These are phyloP conservation scores for Musca vetustissima DNA, from an alignment of 1,140 invertebrate species.

Conservation along the genomic window DNA sequence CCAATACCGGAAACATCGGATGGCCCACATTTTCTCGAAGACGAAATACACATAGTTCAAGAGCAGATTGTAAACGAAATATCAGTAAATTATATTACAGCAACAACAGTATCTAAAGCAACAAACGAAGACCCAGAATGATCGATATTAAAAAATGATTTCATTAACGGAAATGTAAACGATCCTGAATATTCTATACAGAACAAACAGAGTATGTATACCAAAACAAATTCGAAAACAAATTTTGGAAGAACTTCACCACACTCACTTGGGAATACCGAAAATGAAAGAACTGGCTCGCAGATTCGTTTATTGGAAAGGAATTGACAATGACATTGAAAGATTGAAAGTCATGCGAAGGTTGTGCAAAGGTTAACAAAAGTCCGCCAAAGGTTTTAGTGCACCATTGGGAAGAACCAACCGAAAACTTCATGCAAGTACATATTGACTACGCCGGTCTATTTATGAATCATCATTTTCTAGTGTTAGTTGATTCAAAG, in stretches of 20 bases:
- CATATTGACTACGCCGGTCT: slow-evolving; percentile 42
- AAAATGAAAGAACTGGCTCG: slow-evolving; percentile 17
- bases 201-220: background rate
- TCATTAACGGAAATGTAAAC: too few relatives aligned
- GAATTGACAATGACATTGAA: slow-evolving; percentile 15
- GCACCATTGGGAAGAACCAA: slow-evolving; percentile 10
- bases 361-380: slow-evolving; percentile 1
- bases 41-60: background rate
- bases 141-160: background rate
- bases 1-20: background rate
- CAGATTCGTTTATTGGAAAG: slow-evolving; percentile 20
- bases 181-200: background rate
- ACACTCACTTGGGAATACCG: slow-evolving; percentile 1
- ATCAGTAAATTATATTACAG: slow-evolving; percentile 5
- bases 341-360: background rate
- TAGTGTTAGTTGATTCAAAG: slow-evolving; percentile 43
- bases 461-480: slow-evolving; percentile 34
- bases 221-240: background rate
- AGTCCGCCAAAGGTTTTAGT: background rate
- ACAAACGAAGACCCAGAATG: slow-evolving; percentile 5
- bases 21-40: background rate
- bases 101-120: background rate
- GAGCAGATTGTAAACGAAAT: slow-evolving; percentile 20
- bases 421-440: slow-evolving; percentile 10
- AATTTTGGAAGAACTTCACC: background rate